Evolutionary conservation across 2,113 vertebrate species (phyloP).

Genomic region (Ochotona princeps): DNA sequence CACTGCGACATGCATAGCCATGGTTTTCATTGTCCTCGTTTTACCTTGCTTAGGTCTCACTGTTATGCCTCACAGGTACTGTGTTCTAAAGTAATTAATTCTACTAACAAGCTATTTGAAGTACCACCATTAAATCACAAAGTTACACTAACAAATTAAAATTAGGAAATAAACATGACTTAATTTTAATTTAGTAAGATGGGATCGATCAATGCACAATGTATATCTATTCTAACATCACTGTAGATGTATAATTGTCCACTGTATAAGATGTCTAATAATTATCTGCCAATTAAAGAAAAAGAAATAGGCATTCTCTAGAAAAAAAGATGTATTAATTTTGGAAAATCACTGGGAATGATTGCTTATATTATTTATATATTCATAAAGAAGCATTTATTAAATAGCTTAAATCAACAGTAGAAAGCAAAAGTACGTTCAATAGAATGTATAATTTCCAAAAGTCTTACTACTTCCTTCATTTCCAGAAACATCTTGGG

Average conservation of each 20-base stretch:
- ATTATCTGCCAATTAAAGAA: no score
- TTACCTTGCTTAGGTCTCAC: background rate
- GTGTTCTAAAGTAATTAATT: background rate
- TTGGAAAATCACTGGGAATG: background rate
- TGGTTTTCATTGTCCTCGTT: background rate
- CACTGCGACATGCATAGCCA: background rate
- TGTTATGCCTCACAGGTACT: background rate
- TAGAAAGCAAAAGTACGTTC: constrained; percentile 55
- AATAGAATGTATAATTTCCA: constrained; percentile 45
- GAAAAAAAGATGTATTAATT: no score
- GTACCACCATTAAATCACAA: background rate
- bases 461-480: constrained; percentile 46
- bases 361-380: background rate
- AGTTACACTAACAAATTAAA: constrained; percentile 38
- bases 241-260: no score
- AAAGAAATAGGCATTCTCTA: no score
- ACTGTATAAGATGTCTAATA: no score
- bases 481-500: background rate
- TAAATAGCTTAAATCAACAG: constrained; percentile 18
- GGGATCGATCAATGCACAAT: no score
- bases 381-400: background rate
- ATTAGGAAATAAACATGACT: background rate
- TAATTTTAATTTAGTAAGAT: constrained; percentile 41
- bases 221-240: no score
- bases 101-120: background rate